Evolutionary conservation across 2,113 vertebrate species (phyloP).

Genomic region (Clarias gariepinus): DNA sequence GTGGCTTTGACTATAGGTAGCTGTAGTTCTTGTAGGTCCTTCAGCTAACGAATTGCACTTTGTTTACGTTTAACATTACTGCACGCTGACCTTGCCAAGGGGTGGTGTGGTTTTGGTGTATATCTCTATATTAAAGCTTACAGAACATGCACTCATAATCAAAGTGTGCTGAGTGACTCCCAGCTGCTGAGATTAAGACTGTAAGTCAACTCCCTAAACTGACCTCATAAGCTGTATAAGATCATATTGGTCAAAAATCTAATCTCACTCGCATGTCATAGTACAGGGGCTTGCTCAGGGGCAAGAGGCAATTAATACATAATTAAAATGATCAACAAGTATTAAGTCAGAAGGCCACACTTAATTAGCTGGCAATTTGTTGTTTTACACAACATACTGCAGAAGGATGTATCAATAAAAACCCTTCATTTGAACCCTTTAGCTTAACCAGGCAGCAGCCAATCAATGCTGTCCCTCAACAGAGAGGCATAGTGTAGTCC

Average conservation of each 20-base stretch:
- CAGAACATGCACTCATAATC: not conserved
- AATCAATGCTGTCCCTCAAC: slow-evolving; percentile 42
- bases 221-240: slow-evolving; percentile 51
- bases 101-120: not conserved
- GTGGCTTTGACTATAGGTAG: not conserved
- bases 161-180: not conserved
- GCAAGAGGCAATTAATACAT: slow-evolving; percentile 41
- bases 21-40: not conserved
- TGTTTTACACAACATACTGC: slow-evolving; percentile 15
- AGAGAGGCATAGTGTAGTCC: slow-evolving; percentile 44
- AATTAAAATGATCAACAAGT: slow-evolving; percentile 5
- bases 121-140: not conserved
- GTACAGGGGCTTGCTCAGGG: slow-evolving; percentile 36
- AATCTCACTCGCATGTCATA: slow-evolving; percentile 42
- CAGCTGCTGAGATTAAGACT: not conserved
- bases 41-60: not conserved
- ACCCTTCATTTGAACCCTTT: slow-evolving; percentile 23
- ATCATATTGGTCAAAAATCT: slow-evolving; percentile 30
- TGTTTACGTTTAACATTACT: not conserved
- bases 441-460: slow-evolving; percentile 44
- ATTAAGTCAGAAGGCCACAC: slow-evolving; percentile 47
- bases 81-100: not conserved
- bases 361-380: slow-evolving; percentile 41
- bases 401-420: not conserved
- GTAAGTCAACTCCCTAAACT: not conserved